Evolutionary conservation across 2,888 invertebrate species (phyloP).

Genomic region (Neocrepidodera transversa): DNA sequence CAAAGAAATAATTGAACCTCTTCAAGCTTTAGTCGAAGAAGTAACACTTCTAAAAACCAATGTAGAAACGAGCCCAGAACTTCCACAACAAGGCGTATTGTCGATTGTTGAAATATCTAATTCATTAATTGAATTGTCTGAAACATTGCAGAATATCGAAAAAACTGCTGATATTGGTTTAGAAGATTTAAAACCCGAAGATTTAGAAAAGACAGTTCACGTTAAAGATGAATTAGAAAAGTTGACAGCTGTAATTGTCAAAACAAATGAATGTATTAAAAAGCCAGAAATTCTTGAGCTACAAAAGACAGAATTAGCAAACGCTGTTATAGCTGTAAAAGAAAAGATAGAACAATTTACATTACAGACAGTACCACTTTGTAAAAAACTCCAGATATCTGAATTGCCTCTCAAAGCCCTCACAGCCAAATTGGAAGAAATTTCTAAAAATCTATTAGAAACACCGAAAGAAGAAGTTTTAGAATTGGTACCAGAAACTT

Average conservation of each 20-base stretch:
- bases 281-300: slow-evolving; percentile 29
- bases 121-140: slow-evolving; percentile 27
- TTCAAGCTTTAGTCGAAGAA: slow-evolving; percentile 26
- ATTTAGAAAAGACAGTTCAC: slow-evolving; percentile 14
- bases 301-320: slow-evolving; percentile 11
- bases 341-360: slow-evolving; percentile 12
- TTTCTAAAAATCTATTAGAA: slow-evolving; percentile 11
- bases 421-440: slow-evolving; percentile 18
- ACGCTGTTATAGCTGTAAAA: neutral
- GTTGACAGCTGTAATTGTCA: slow-evolving; percentile 36
- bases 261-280: slow-evolving; percentile 33
- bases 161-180: slow-evolving; percentile 15
- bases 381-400: slow-evolving; percentile 23
- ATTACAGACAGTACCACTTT: slow-evolving; percentile 7
- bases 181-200: slow-evolving; percentile 16
- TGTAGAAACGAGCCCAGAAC: slow-evolving; percentile 27
- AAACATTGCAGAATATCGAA: slow-evolving; percentile 26
- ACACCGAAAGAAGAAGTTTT: neutral
- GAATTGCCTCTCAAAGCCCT: slow-evolving; percentile 24
- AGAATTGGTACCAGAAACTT: neutral
- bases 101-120: slow-evolving; percentile 30
- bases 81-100: slow-evolving; percentile 33
- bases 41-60: slow-evolving; percentile 32
- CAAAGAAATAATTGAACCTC: slow-evolving; percentile 17
- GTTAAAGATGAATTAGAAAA: slow-evolving; percentile 40